Evolutionary conservation across 2,888 invertebrate genomes (phyloP), one percentile per base, ranked within the genome.

Genomic region (Chironomus tentans): DNA sequence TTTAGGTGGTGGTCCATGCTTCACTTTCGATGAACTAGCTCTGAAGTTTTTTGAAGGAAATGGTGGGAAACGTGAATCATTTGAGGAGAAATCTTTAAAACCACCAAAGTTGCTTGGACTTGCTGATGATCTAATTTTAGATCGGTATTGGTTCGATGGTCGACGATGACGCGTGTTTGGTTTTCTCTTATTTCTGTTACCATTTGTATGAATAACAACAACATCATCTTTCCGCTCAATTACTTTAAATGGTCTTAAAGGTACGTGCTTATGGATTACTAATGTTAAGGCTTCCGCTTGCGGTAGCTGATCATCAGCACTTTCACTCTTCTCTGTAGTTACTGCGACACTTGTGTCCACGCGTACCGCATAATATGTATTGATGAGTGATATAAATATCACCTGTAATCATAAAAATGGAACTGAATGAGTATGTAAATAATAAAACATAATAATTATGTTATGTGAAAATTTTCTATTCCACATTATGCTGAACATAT

Each of bases 201-300:
- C 15, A 2, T 38, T 38, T 2, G 28, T 61, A 46, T 72, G 72
- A 62, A 72, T 72, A 0, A 72, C 72, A 10, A 72, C 61, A 15
- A 72, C 61, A 38, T 72, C 72, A n/a, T 72, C 72, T 21, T 22
- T 61, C 7, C 72, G 61, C 15, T 72, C 72, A 18, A 56, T 62
- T n/a, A 72, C 38, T 62, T 72, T 72, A 4, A 62, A n/a, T 6
- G 72, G 72, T 4, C 72, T 28, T 15, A 72, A 10, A n/a, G 46
- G 68, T 5, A 38, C 46, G 46, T 62, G 22, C 12, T 61, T 61
- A 3, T 62, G 61, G 12, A 72, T 72, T 10, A 72, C 38, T 7
- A 72, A 50, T 12, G 72, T 72, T 15, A 72, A 46, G 46, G 72
- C 72, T 72, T 72, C 72, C 72, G 72, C 72, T 21, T 72, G 62